Evolutionary conservation across 2,888 invertebrate genomes (phyloP), one percentile per base, ranked within the genome.

Genomic region (Eurytoma adleriae): DNA sequence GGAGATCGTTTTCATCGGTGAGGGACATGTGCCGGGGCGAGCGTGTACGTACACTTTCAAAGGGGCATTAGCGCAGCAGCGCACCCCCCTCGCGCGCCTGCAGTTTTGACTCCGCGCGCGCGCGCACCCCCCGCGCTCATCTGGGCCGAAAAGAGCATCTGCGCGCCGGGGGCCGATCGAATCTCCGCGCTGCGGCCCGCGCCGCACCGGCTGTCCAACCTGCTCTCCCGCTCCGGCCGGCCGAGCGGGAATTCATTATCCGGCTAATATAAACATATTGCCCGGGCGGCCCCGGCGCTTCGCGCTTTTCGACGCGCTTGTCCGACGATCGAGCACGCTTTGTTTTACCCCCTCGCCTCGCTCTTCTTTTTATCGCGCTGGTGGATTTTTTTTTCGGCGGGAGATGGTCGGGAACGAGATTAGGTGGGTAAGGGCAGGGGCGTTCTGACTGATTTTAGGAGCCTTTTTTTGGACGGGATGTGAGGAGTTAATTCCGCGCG

Each of bases 251-350:
- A 89, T 89, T 90, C 90, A 90, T 90, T 90, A 90, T 89, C 87
- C 85, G 86, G 80, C 88, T 90, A 90, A 90, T 90, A 87, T 88
- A 90, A 90, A 90, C 90, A 90, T 90, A 90, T 90, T 90, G 90
- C 83, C 48, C 52, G 59, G 48, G 18, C 81, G 81, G 74, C 72
- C 81, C 77, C 72, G 81, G 70, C 82, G 79, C 79, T 82, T 73
- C 72, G 40, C 50, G 78, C 67, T 75, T 67, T 75, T 67, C 18
- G 18, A 40, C 74, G 67, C 67, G 57, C 57, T 68, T 78, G 61
- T 70, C 30, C 61, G 18, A 30, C 30, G 2, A 30, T 30, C 40
- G 40, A 40, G 40, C 40, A 7, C 10, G 40, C 40, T 40, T 40
- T 40, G 40, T 40, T 40, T 40, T 40, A 40, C 40, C 40, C 40